Base-by-base conservation (phyloP, 2,797 vertebrate genomes). In the Loris lydekkerianus region DNA sequence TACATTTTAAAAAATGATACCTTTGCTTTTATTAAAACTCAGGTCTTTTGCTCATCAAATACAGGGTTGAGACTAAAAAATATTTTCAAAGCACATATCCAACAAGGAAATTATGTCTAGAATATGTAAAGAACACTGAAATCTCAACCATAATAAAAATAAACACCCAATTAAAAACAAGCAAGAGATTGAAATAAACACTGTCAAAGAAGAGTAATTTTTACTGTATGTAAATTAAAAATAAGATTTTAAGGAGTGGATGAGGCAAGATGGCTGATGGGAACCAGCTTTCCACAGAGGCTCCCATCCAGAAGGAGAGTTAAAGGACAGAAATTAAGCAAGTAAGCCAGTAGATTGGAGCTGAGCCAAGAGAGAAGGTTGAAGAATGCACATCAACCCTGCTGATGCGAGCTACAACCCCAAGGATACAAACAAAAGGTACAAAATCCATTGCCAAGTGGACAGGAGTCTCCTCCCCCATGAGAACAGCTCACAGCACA, bases 11-110 rank as follows among this genome's bases (percentile, higher is more conserved):
- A 60, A 95, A 75, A 77, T 20, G 37, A 84, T 87, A n/a, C 7
- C 46, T 81, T 76, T 18, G 9, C 20, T 27, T 90, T 89, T 53
- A 89, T 92, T 84, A 56, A 70, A 93, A 91, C 69, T 83, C 72
- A 92, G 93, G 60, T 89, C 4, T 80, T 97, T 86, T 87, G 18
- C 89, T 73, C 91, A 5, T 90, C 76, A 53, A 83, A 89, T n/a
- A 92, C 7, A 90, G 8, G 69, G 37, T 17, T 67, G 90, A 80
- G 23, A 40, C n/a, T 37, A 15, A 34, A 43, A 93, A 53, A 40
- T 56, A 89, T 46, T 93, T 83, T 93, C 78, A 46, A 95, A 60
- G 5, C n/a, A n/a, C 78, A 25, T 58, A 40, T 93, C 43, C 91
- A n/a, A 81, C 21, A 53, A 82, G 46, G 25, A 89, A 80, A 58